Evolutionary conservation across 2,888 invertebrate genomes (phyloP), one percentile per base, ranked within the genome.

Genomic region (Nycteola revayana): DNA sequence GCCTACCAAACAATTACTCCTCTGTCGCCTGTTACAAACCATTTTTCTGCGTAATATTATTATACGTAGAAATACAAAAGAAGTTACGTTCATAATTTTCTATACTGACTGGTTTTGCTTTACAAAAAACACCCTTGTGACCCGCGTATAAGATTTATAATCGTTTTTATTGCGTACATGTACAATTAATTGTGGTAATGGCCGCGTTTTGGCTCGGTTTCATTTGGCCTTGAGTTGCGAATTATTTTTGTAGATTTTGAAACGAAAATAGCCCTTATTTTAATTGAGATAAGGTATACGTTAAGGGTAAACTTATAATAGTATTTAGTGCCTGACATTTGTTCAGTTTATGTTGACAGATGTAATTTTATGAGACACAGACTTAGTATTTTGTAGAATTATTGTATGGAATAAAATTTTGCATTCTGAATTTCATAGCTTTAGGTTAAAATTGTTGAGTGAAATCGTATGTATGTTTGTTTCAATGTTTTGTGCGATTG

Each of bases 311-410:
- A 22, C 9, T 1, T 32, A 47, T 29, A 9, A 36, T 41, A 32
- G 49, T 43, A 31, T 36, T 2, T n/a, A 27, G 4, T 36, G 42
- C 49, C 49, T 58, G 58, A 62, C 63, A 48, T 52, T 53, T 41
- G 50, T 57, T 42, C 59, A 53, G 54, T 67, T 67, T 67, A 67
- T 59, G 64, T 48, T 53, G 57, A 63, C 59, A 51, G 49, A 48
- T 55, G 42, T 48, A 53, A 61, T 49, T 66, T 64, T 59, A 66
- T 58, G 66, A 48, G 61, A 59, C 63, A 50, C 42, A 44, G 60
- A 67, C 59, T 59, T 63, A 58, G 61, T 57, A 48, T 58, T 59
- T 35, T 40, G 35, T 26, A 21, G 25, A 35, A 40, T 40, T 40
- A 35, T 28, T 35, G 28, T 32, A 26, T 23, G 28, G 38, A 17